Percentiles rank a stretch among this genome's conserved stretches.
Conservation (phyloP, 2,888 invertebrate genomes). For the Cosmorhoe ocellata region DNA sequence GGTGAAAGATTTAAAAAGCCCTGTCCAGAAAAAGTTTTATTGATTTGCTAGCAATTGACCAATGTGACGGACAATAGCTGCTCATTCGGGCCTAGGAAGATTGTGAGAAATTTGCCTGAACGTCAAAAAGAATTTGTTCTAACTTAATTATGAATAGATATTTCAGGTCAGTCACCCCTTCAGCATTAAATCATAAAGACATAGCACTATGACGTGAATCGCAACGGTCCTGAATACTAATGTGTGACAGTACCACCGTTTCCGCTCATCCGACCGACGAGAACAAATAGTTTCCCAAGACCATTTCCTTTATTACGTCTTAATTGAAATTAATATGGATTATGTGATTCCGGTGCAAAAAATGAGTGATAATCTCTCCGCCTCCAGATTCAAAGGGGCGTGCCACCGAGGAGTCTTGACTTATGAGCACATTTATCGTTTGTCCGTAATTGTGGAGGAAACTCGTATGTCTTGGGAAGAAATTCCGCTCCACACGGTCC, state of each 20-base stretch:
- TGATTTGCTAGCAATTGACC: too few relatives aligned
- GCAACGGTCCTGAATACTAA: constrained; percentile 34
- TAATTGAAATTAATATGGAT: constrained; percentile 32
- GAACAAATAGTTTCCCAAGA: constrained; percentile 31
- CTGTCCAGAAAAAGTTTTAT: too few relatives aligned
- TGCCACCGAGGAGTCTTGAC: constrained; percentile 2
- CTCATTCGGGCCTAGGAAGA: too few relatives aligned
- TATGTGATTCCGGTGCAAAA: constrained; percentile 19
- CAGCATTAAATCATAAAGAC: constrained; percentile 30
- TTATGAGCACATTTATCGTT: constrained; percentile 7
- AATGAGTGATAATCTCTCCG: constrained; percentile 16
- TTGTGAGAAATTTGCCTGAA: too few relatives aligned
- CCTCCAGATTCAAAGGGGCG: constrained; percentile 10
- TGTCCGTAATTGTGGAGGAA: constrained; percentile 6
- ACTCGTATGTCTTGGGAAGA: background rate
- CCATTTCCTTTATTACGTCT: constrained; percentile 30
- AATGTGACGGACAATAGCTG: too few relatives aligned
- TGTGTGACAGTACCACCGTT: constrained; percentile 30
- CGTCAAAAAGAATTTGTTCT: background rate
- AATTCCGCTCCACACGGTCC: background rate
- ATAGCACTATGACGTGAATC: constrained; percentile 31
- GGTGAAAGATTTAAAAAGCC: too few relatives aligned
- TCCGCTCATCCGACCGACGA: constrained; percentile 29
- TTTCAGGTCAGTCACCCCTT: constrained; percentile 21
- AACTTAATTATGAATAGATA: background rate